Conservation (phyloP, 2,888 invertebrate genomes). For the Cantharis nigra region DNA sequence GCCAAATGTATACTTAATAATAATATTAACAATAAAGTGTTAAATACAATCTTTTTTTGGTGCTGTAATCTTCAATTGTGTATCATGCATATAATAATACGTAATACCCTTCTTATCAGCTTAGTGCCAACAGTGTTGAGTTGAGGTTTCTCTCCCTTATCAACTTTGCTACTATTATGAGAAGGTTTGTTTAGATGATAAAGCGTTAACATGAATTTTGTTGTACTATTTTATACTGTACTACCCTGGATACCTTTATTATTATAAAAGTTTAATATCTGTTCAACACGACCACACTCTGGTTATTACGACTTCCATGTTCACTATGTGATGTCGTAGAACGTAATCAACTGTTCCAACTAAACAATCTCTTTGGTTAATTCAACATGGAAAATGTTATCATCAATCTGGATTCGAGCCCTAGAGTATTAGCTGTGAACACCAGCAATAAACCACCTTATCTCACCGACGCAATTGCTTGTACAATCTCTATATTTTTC, state of each 20-base stretch:
- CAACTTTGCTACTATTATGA: not conserved
- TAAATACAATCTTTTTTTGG: not conserved
- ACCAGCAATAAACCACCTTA: no score
- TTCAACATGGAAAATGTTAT: no score
- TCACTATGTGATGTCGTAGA: not conserved
- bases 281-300: not conserved
- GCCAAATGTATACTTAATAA: constrained; percentile 14
- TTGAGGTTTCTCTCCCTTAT: not conserved
- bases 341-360: no score
- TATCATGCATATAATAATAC: not conserved
- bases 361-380: no score
- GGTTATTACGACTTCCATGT: not conserved
- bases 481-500: no score
- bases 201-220: not conserved
- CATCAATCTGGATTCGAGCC: no score
- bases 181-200: not conserved
- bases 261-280: not conserved
- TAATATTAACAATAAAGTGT: not conserved
- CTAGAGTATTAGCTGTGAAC: no score
- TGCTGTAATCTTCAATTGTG: not conserved
- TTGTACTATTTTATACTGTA: not conserved
- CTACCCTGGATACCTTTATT: not conserved
- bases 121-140: not conserved
- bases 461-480: no score
- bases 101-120: not conserved